Base-by-base conservation (phyloP, 2,797 vertebrate species). In the Falco biarmicus region DNA sequence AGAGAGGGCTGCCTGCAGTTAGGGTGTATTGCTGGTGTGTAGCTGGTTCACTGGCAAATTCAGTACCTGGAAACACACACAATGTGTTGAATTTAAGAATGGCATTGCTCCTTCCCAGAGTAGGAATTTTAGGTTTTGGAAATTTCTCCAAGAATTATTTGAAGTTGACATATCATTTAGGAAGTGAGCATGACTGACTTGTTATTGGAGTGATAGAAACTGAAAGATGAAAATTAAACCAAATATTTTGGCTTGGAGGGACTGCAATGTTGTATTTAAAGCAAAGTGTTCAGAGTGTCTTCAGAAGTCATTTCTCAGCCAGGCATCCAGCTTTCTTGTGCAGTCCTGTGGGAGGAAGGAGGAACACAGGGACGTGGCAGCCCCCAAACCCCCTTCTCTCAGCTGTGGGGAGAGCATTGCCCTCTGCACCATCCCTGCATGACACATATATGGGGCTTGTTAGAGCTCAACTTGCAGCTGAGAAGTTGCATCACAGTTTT, bases 401-500 rank as follows among this genome's bases (percentile, higher is more conserved):
- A 83, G 28, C 13, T 5, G 3, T 4, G 10, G n/a, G 43, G 25
- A 48, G 5, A 89, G 3, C 21, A 53, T 19, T 22, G 22, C 12
- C 14, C 20, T 77, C 75, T 68, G 17, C 17, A 41, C 43, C 57
- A 71, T 45, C 12, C 34, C n/a, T 65, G 7, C 57, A 16, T 66
- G 69, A 56, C 11, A 34, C 0, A 4, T 56, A 79, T 39, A 10
- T 5, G 5, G 6, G 29, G 5, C 34, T 87, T 66, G 21, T 19
- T 50, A 39, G 54, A 70, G n/a, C 39, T 87, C 60, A 65, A 15
- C 17, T 68, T 86, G 76, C 73, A 84, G 50, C 25, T 81, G 87
- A 91, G 77, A 93, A 87, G 66, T 28, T 28, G 12, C 51, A 84
- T n/a, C 61, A 45, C 34, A 21, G 17, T 19, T 84, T 87, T 93